Evolutionary conservation across 2,113 vertebrate genomes (phyloP).

Genomic region (Montifringilla adamsi): DNA sequence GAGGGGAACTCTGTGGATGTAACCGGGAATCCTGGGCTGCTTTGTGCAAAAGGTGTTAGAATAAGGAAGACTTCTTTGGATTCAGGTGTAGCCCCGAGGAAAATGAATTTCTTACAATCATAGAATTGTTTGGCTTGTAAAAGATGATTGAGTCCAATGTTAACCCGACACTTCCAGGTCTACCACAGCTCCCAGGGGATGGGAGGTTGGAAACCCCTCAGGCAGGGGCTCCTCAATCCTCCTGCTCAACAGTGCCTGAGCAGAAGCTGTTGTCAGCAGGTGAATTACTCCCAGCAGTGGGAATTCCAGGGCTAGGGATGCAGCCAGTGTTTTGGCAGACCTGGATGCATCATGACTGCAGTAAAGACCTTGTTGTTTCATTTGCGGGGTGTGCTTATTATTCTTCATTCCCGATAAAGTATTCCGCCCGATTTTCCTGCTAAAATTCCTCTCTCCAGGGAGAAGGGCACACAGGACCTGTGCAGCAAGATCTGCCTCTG

Average conservation of each 20-base stretch:
- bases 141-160: not conserved
- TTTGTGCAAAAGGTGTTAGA: not conserved
- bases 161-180: not conserved
- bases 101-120: not conserved
- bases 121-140: not conserved
- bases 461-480: not conserved
- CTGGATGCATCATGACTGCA: not conserved
- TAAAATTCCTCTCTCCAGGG: not conserved
- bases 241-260: not conserved
- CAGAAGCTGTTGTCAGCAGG: not conserved
- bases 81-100: not conserved
- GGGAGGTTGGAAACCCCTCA: not conserved
- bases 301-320: not conserved
- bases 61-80: not conserved
- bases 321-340: not conserved
- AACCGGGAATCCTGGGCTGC: not conserved
- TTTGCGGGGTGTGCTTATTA: fast-evolving
- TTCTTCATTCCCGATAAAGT: not conserved
- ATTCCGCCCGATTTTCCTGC: not conserved
- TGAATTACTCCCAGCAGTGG: not conserved
- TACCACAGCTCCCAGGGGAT: too few relatives aligned
- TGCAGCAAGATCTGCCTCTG: too few relatives aligned
- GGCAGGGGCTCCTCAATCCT: not conserved
- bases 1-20: not conserved
- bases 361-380: not conserved